Evolutionary conservation across 2,113 vertebrate species (phyloP).

Genomic region (Xenopus borealis): DNA sequence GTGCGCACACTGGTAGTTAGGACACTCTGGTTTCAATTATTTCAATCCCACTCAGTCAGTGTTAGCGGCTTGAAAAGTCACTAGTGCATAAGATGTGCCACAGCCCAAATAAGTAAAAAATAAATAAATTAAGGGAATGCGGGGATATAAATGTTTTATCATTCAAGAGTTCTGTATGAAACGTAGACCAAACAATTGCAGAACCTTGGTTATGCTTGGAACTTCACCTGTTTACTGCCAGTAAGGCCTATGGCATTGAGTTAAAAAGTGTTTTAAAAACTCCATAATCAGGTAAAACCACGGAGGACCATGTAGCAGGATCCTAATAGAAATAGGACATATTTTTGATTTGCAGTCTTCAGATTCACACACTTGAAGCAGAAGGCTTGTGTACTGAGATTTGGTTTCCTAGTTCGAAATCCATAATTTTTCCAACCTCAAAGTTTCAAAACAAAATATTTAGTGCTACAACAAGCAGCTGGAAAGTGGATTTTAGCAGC

Average conservation of each 20-base stretch:
- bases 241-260: slow-evolving; percentile 74
- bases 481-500: slow-evolving; percentile 60
- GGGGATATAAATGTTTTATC: slow-evolving; percentile 50
- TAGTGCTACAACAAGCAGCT: slow-evolving; percentile 78
- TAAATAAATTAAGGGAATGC: slow-evolving; percentile 53
- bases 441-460: slow-evolving; percentile 68
- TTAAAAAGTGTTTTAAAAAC: slow-evolving; percentile 65
- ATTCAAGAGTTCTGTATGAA: slow-evolving; percentile 65
- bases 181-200: slow-evolving; percentile 65
- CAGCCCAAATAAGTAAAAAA: slow-evolving; percentile 61
- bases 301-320: slow-evolving; percentile 61
- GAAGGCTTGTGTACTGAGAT: slow-evolving; percentile 74
- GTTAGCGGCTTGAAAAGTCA: slow-evolving; percentile 72
- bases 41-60: slow-evolving; percentile 62
- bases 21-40: slow-evolving; percentile 1
- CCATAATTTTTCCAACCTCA: slow-evolving; percentile 60
- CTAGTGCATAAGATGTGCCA: slow-evolving; percentile 77
- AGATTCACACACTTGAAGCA: slow-evolving; percentile 65
- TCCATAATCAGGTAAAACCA: slow-evolving; percentile 64
- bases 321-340: slow-evolving; percentile 31
- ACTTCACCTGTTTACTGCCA: slow-evolving; percentile 70
- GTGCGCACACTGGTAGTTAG: slow-evolving; percentile 53
- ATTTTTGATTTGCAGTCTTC: slow-evolving; percentile 61
- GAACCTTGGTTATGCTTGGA: slow-evolving; percentile 62
- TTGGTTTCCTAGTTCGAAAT: slow-evolving; percentile 78